phyloP scores from a whole-genome alignment of 2,888 invertebrate species.

The Clostera curtula region DNA sequence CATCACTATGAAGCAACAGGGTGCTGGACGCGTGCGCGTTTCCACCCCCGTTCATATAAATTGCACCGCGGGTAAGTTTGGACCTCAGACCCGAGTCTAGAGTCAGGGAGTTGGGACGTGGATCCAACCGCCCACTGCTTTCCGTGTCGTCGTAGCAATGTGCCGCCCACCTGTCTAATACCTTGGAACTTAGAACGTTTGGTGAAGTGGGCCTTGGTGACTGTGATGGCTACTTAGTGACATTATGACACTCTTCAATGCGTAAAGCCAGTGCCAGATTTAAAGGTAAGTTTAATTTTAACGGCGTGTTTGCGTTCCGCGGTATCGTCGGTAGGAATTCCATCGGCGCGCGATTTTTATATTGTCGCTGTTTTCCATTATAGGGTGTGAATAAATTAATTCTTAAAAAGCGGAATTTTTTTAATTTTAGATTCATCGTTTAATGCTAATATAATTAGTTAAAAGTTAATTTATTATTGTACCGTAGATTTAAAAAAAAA shows the following conservation, averaged over 20 bases:
- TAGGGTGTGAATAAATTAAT: too few species aligned
- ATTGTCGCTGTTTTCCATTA: too few species aligned
- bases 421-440: too few species aligned
- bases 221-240: conserved; percentile 40
- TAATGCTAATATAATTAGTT: too few species aligned
- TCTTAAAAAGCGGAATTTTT: too few species aligned
- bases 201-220: conserved; percentile 30
- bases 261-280: conserved; percentile 27
- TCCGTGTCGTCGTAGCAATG: conserved; percentile 41
- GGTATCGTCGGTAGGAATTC: conserved; percentile 6
- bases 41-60: conserved; percentile 53
- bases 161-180: conserved; percentile 29
- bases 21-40: conserved; percentile 72
- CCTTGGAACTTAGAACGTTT: conserved; percentile 25
- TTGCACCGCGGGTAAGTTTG: conserved; percentile 37
- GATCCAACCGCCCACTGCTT: conserved; percentile 23
- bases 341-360: too few species aligned
- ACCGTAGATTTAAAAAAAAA: too few species aligned
- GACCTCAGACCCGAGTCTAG: conserved; percentile 51
- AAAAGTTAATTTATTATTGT: too few species aligned
- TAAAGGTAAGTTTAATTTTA: conserved; percentile 42
- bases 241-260: conserved; percentile 33
- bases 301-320: conserved; percentile 1
- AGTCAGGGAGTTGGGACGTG: conserved; percentile 38
- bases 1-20: conserved; percentile 67